A percentile compares a stretch with the other conserved stretches of the same genome.
Conservation (phyloP, 92 coral and sea anemone genomes). For the Palythoa grandiflora region DNA sequence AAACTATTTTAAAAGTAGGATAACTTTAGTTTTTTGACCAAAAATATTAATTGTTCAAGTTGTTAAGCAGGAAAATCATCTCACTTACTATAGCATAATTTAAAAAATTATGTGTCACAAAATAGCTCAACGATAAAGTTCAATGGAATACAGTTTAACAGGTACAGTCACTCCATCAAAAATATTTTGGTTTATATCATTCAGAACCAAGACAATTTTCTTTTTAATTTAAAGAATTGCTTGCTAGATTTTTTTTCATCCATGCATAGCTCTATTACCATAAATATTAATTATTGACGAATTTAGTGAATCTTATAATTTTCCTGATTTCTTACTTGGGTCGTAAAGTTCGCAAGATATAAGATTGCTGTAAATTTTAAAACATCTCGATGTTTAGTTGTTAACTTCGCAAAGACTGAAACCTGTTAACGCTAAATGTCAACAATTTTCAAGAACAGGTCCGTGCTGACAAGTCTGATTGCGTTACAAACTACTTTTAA, state of each 20-base stretch:
- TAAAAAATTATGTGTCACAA: not conserved
- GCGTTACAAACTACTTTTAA: no score
- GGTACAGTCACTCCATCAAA: not conserved
- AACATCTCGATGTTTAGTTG: no score
- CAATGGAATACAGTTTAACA: not conserved
- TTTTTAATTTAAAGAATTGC: not conserved
- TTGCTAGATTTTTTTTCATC: not conserved
- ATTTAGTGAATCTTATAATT: not conserved
- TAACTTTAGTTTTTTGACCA: no score
- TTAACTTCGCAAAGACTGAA: no score
- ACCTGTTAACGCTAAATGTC: no score
- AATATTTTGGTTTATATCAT: not conserved
- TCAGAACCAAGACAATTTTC: not conserved
- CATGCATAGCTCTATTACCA: not conserved
- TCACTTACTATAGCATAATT: not conserved
- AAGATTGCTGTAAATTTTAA: not conserved
- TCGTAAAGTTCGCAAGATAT: no score
- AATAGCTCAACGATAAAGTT: not conserved
- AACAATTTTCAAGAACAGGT: no score
- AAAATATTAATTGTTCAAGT: no score
- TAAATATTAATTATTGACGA: conserved; percentile 24
- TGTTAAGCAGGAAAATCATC: not conserved
- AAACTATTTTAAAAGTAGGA: no score
- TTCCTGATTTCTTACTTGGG: not conserved
- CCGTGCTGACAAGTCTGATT: no score